These are phyloP conservation scores for Oasisia sp. DNA, from an alignment of 2,888 invertebrate genomes.

Conservation along the genomic window DNA sequence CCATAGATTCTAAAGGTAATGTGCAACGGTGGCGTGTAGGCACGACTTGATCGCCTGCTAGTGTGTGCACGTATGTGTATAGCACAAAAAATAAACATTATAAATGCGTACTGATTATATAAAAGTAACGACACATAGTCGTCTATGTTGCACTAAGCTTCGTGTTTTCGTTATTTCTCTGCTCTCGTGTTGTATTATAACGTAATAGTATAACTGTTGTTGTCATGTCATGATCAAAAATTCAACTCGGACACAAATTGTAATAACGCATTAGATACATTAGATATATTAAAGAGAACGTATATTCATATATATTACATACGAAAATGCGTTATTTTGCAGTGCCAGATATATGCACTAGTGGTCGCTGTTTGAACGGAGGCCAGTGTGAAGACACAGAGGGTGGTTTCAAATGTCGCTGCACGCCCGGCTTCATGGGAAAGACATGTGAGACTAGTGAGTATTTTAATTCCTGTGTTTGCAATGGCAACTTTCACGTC, in stretches of 20 bases:
- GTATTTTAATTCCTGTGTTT: background rate
- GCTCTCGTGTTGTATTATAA: no score
- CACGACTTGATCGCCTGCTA: no score
- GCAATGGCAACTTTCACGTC: background rate
- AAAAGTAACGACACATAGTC: no score
- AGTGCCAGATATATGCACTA: background rate
- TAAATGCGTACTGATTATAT: no score
- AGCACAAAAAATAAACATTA: no score
- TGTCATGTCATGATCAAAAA: no score
- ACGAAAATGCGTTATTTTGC: background rate
- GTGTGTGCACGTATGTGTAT: background rate
- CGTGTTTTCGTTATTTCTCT: no score
- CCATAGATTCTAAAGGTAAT: background rate
- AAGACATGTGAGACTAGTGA: background rate
- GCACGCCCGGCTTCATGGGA: background rate
- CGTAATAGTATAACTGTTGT: no score
- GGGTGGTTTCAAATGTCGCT: background rate
- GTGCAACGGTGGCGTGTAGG: background rate
- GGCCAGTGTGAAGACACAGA: background rate
- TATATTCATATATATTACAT: no score
- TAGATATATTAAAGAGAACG: background rate
- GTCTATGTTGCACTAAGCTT: no score
- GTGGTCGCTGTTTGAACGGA: background rate
- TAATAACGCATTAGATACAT: background rate
- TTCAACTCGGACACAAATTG: no score